Percentiles rank a stretch among this genome's conserved stretches.
Conservation (phyloP, 2,888 invertebrate species). For the Plagiodera versicolora region DNA sequence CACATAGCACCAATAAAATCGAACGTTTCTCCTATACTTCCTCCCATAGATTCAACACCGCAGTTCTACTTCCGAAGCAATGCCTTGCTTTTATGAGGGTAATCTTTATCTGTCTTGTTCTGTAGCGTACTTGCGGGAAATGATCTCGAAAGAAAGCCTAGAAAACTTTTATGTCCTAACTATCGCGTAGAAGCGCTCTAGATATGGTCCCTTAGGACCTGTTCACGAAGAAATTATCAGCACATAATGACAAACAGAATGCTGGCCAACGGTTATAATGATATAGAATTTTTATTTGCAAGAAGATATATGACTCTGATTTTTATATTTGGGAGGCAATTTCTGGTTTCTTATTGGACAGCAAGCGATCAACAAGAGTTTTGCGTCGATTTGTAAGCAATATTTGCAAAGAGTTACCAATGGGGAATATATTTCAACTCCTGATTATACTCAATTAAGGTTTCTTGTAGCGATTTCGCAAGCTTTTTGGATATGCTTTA, state of each 20-base stretch:
- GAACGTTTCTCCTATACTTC: neutral
- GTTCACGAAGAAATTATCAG: neutral
- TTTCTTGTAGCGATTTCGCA: no score
- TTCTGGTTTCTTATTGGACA: no score
- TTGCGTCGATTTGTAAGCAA: no score
- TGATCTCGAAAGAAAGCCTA: neutral
- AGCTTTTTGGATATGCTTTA: no score
- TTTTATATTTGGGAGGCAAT: no score
- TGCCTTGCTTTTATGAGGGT: slow-evolving; percentile 22
- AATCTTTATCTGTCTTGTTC: slow-evolving; percentile 20
- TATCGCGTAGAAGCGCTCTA: neutral
- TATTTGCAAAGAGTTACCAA: no score
- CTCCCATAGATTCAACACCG: slow-evolving; percentile 21
- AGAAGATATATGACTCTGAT: no score
- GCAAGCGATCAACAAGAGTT: no score
- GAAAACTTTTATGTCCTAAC: neutral
- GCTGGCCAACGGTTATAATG: neutral
- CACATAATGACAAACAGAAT: neutral
- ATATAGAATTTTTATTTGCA: neutral
- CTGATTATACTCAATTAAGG: no score
- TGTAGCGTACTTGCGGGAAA: slow-evolving; percentile 14
- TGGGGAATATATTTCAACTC: no score
- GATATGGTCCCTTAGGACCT: neutral
- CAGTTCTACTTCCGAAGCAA: slow-evolving; percentile 18
- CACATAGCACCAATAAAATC: neutral